Evolutionary conservation across 2,888 invertebrate genomes (phyloP).

Genomic region (Phengaris alcon): DNA sequence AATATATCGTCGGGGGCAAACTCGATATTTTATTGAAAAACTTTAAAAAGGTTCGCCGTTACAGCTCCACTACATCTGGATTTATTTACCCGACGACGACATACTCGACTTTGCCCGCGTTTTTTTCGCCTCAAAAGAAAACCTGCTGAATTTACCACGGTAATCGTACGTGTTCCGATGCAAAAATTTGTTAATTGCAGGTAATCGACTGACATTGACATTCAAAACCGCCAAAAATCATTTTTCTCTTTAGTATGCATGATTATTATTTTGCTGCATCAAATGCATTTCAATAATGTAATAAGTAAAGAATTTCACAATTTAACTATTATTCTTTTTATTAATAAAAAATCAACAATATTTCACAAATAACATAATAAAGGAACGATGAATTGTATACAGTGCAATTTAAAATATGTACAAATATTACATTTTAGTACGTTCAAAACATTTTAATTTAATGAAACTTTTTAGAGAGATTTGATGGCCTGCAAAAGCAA

Average conservation of each 20-base stretch:
- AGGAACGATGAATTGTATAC: constrained; percentile 19
- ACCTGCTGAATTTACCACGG: no score
- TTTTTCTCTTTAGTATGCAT: no score
- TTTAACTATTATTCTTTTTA: constrained; percentile 53
- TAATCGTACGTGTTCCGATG: no score
- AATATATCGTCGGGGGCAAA: not conserved
- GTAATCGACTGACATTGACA: no score
- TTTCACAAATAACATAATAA: constrained; percentile 61
- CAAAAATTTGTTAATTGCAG: no score
- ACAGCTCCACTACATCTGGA: not conserved
- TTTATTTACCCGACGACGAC: not conserved
- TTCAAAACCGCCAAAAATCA: no score
- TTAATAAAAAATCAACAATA: constrained; percentile 76
- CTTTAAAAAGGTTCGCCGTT: constrained; percentile 12
- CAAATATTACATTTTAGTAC: constrained; percentile 15
- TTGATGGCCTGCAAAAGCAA: not conserved
- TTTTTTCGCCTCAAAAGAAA: not conserved
- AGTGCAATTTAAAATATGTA: constrained; percentile 2
- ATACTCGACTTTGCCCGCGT: not conserved
- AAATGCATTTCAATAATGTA: no score
- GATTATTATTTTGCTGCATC: no score
- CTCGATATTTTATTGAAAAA: constrained; percentile 20
- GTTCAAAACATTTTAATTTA: not conserved
- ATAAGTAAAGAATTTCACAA: not conserved
- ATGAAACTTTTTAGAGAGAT: no score